Evolutionary conservation across 2,113 vertebrate genomes (phyloP).

Genomic region (Pelvicachromis taeniatus): DNA sequence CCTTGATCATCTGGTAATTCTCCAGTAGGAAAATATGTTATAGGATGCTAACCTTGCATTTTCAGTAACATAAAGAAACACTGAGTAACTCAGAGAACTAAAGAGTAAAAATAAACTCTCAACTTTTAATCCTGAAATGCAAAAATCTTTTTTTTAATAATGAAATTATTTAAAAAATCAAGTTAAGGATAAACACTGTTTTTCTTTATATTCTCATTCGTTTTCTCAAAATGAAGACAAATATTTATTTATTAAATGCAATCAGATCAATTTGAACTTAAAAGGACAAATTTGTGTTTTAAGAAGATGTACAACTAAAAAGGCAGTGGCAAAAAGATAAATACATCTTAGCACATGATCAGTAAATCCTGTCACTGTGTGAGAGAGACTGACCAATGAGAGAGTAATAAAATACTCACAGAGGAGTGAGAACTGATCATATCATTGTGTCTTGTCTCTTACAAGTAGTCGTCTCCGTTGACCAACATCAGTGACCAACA

Average conservation of each 20-base stretch:
- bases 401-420: background rate
- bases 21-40: background rate
- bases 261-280: background rate
- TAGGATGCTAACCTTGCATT: background rate
- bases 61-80: background rate
- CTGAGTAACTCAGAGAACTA: background rate
- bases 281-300: background rate
- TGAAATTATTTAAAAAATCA: background rate
- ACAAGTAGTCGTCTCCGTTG: background rate
- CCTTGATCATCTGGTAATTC: background rate
- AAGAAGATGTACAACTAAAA: background rate
- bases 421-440: background rate
- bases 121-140: background rate
- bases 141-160: background rate
- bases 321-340: background rate
- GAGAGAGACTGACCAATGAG: background rate
- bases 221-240: background rate
- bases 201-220: background rate
- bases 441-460: background rate
- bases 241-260: background rate
- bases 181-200: background rate
- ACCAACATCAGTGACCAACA: background rate
- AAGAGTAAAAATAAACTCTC: rapidly evolving
- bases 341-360: background rate
- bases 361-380: background rate